Conservation (phyloP, 2,888 invertebrate genomes). For the Pollenia amentaria region DNA sequence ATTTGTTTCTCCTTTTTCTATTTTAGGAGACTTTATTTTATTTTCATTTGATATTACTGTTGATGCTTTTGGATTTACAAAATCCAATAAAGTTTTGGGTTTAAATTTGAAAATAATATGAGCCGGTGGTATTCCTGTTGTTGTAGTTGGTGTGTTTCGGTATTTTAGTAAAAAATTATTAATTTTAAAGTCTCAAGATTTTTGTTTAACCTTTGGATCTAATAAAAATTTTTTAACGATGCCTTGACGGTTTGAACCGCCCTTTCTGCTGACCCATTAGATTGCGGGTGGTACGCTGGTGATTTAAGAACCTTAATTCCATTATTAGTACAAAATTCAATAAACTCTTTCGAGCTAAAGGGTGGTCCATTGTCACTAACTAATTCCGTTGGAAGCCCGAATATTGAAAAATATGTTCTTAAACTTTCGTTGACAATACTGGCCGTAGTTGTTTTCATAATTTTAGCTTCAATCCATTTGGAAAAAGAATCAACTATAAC, state of each 20-base stretch:
- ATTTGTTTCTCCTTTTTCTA: neutral
- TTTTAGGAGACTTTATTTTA: neutral
- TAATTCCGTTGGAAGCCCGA: constrained; percentile 26
- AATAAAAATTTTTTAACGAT: constrained; percentile 30
- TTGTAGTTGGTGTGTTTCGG: constrained; percentile 30
- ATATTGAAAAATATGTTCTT: constrained; percentile 30
- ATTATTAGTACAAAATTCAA: constrained; percentile 43
- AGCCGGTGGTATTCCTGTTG: constrained; percentile 6
- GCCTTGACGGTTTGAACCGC: constrained; percentile 42
- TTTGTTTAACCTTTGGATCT: constrained; percentile 23
- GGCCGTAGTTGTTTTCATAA: constrained; percentile 24
- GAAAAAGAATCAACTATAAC: constrained; percentile 38
- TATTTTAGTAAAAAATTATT: constrained; percentile 16
- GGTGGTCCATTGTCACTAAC: constrained; percentile 54
- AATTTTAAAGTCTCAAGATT: constrained; percentile 10
- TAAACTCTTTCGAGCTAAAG: constrained; percentile 36
- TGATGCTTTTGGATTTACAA: constrained; percentile 3
- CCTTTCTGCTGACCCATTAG: constrained; percentile 24
- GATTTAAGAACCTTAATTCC: constrained; percentile 4
- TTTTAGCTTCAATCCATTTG: constrained; percentile 41
- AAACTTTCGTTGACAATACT: constrained; percentile 9
- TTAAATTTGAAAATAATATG: constrained; percentile 11
- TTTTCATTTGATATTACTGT: neutral
- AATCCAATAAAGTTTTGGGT: constrained; percentile 21
- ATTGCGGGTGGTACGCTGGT: constrained; percentile 20